phyloP scores from a whole-genome alignment of 2,113 vertebrate species.

The Marcusenius ussheri region DNA sequence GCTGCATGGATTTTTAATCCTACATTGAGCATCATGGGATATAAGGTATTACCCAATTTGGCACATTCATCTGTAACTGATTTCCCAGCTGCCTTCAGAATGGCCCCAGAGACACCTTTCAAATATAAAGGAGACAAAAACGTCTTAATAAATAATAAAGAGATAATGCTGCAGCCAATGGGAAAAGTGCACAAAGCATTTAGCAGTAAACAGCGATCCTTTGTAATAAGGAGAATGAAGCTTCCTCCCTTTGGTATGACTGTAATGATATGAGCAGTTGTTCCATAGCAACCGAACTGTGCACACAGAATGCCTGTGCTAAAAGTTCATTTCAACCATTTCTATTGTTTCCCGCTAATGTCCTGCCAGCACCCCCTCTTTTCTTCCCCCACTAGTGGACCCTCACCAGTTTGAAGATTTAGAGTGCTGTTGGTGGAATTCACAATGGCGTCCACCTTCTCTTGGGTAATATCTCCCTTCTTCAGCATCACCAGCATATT shows the following conservation, averaged over 20 bases:
- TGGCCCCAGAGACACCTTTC: slow-evolving; percentile 49
- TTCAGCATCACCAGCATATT: slow-evolving; percentile 38
- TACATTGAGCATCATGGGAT: background rate
- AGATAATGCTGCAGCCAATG: background rate
- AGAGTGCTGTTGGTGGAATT: slow-evolving; percentile 41
- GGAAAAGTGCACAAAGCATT: background rate
- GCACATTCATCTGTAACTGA: slow-evolving; percentile 41
- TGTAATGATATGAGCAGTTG: background rate
- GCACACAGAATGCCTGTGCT: background rate
- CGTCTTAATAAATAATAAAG: background rate
- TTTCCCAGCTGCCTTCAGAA: slow-evolving; percentile 42
- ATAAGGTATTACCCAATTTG: slow-evolving; percentile 31
- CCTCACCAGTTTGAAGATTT: slow-evolving; percentile 42
- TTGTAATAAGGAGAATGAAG: background rate
- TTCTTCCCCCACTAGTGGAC: background rate
- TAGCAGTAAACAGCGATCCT: background rate
- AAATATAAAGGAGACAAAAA: background rate
- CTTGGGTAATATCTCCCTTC: slow-evolving; percentile 47
- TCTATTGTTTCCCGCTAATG: background rate
- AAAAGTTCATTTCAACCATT: background rate
- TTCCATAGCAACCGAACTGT: background rate
- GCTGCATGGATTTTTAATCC: background rate
- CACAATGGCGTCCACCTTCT: slow-evolving; percentile 45
- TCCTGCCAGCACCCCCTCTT: background rate
- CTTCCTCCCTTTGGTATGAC: background rate